Base-by-base conservation (phyloP, 1,140 invertebrate species). In the Pogonomyrmex californicus region DNA sequence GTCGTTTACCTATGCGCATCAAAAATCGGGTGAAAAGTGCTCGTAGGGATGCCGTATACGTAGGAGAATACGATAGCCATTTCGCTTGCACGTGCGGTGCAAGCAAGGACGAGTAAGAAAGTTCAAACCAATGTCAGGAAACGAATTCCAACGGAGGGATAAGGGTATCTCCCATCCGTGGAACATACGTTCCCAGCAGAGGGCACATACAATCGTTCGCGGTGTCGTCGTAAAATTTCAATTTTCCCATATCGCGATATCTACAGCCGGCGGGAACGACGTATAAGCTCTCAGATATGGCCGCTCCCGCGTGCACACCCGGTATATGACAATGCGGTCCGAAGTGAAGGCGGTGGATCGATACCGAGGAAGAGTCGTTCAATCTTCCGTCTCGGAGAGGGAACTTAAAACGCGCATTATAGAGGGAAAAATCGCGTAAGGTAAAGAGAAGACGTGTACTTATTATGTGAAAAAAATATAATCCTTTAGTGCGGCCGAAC, bases 141-240 rank as follows among this genome's bases (percentile, higher is more conserved):
- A 70, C 54, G 54, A 41, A 49, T 71, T 88, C 65, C 70, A 66
- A 68, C 85, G 54, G 58, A 9, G 58, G 49, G 51, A 58, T 47
- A 86, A 62, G 82, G 75, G 60, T 87, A 51, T 85, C 58, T 78
- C 49, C 51, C 76, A 23, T 17, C 9, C 51, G 63, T 68, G 38
- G 51, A 68, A 86, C 76, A 79, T 81, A 86, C 85, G 63, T 86
- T 86, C 60, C 33, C 38, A 65, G 54, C 71, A 56, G 49, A n/a
- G 51, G 58, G 54, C 68, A 86, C 75, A 54, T 89, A 88, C 73
- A 86, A 89, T 89, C 88, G 88, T 83, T 17, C 41, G 41, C 23
- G 76, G 90, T 86, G 86, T 90, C 83, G 90, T 82, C 75, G 86
- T 91, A 88, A 91, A 91, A 92, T 91, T 92, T 91, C 88, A 91